phyloP scores from a whole-genome alignment of 2,797 vertebrate genomes.

The Peromyscus nudipes region DNA sequence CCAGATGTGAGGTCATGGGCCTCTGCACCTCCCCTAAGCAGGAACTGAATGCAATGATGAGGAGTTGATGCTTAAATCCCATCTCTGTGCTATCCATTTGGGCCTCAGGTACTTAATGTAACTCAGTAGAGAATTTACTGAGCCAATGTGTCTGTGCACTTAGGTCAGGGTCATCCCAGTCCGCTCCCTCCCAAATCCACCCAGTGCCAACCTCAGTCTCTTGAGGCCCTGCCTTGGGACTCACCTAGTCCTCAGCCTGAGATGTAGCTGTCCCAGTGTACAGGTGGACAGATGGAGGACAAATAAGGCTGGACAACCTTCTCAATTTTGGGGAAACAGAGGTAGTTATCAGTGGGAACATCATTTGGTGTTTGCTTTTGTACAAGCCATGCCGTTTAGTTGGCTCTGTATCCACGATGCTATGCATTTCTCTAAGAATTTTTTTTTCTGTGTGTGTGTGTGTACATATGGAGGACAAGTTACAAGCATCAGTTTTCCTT shows the following conservation, averaged over 20 bases:
- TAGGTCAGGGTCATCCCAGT: background rate
- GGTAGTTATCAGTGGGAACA: background rate
- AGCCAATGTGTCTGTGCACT: too few relatives aligned
- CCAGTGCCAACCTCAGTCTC: background rate
- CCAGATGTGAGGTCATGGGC: background rate
- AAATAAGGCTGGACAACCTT: fast-evolving
- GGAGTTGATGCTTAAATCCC: background rate
- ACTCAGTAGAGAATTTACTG: background rate
- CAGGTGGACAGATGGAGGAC: too few relatives aligned
- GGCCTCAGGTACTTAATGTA: background rate
- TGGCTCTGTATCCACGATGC: background rate
- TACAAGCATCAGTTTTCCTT: background rate
- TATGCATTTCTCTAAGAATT: background rate
- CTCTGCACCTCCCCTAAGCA: fast-evolving
- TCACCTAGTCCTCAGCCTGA: background rate
- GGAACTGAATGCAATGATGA: fast-evolving
- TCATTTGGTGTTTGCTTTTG: background rate
- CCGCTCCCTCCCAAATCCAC: background rate
- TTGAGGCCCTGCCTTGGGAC: background rate
- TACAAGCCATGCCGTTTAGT: background rate
- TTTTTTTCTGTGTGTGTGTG: too few relatives aligned
- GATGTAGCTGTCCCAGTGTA: fast-evolving
- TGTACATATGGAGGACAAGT: background rate
- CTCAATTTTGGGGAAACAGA: too few relatives aligned
- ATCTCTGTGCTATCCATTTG: background rate